Evolutionary conservation across 2,888 invertebrate species (phyloP).

Genomic region (Tenthredo mesomela): DNA sequence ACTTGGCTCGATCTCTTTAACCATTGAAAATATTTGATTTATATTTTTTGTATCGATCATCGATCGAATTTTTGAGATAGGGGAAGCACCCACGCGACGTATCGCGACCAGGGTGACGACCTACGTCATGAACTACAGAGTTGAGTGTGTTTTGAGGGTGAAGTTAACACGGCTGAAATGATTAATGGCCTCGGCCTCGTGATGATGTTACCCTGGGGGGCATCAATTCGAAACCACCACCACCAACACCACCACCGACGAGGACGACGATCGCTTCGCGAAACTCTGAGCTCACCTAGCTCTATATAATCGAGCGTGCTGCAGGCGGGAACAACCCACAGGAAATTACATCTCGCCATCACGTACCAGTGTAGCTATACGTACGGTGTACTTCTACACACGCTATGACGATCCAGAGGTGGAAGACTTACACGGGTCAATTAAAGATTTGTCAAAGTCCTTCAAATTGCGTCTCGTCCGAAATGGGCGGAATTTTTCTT

Average conservation of each 20-base stretch:
- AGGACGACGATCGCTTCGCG: conserved; percentile 5
- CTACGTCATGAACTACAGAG: conserved; percentile 66
- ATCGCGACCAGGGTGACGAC: conserved; percentile 51
- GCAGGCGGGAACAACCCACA: conserved; percentile 45
- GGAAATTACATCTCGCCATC: conserved; percentile 52
- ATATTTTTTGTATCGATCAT: neutral
- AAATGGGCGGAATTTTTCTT: neutral
- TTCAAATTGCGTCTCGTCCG: neutral
- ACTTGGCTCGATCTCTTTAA: neutral
- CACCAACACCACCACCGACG: conserved; percentile 17
- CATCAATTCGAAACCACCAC: conserved; percentile 66
- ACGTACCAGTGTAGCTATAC: neutral
- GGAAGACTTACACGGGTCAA: neutral
- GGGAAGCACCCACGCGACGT: neutral
- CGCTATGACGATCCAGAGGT: neutral
- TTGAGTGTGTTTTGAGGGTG: conserved; percentile 68
- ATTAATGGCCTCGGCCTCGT: conserved; percentile 67
- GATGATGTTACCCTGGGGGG: conserved; percentile 68
- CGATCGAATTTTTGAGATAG: neutral
- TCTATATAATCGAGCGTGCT: neutral
- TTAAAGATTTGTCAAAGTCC: neutral
- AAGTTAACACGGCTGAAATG: conserved; percentile 71
- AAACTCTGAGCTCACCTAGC: conserved; percentile 10
- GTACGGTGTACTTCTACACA: neutral
- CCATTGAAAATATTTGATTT: neutral